These are phyloP conservation scores for Gallinago undulata DNA, from an alignment of 2,113 vertebrate species.

Conservation along the genomic window DNA sequence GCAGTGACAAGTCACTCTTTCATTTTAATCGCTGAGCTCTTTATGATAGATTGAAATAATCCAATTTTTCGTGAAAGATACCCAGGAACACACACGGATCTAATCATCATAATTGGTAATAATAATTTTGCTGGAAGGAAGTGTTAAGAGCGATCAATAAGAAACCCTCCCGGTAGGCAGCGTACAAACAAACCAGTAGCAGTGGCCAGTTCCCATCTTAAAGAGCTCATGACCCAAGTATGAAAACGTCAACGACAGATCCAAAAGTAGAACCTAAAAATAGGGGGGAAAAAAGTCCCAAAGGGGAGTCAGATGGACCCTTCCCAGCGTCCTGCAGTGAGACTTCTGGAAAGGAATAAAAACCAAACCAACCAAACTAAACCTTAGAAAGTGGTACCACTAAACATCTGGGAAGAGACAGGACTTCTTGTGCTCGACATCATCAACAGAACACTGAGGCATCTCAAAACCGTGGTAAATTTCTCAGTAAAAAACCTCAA, in stretches of 20 bases:
- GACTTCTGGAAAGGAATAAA: not conserved
- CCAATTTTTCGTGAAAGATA: not conserved
- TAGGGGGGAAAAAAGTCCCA: not conserved
- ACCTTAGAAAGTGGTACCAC: not conserved
- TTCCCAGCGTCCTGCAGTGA: not conserved
- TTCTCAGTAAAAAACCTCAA: not conserved
- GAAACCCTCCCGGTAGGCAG: not conserved
- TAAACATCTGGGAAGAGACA: not conserved
- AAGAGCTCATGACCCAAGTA: not conserved
- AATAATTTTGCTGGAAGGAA: not conserved
- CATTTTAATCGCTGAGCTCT: not conserved
- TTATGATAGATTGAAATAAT: not conserved
- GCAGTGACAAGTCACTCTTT: not conserved
- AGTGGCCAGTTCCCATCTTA: not conserved
- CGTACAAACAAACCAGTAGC: not conserved
- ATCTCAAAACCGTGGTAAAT: not conserved
- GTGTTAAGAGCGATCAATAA: not conserved
- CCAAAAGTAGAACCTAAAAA: not conserved
- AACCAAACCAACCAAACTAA: too few relatives aligned
- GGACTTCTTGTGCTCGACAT: too few relatives aligned
- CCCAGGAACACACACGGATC: not conserved
- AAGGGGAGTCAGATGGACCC: not conserved
- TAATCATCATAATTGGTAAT: not conserved
- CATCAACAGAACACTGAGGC: accelerated
- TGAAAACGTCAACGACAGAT: not conserved